These are phyloP conservation scores for Drosophila mojavensis DNA, from an alignment of 1,140 invertebrate genomes.

Conservation along the genomic window DNA sequence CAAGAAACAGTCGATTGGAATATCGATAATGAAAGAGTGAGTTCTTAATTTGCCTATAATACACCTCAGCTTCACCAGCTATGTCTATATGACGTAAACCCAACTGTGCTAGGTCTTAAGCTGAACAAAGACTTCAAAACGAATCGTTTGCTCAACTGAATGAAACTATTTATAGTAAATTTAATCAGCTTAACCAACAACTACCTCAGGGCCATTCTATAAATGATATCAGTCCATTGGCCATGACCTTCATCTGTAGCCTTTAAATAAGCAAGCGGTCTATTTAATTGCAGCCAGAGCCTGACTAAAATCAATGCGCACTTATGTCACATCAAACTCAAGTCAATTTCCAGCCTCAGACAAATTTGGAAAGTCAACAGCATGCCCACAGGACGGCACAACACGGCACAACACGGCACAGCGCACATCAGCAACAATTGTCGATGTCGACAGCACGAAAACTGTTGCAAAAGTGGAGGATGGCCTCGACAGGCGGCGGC, in stretches of 20 bases:
- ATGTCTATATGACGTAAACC: too few relatives aligned
- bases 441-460: constrained; percentile 21
- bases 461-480: constrained; percentile 1
- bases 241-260: too few relatives aligned
- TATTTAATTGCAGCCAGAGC: background rate
- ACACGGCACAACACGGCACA: background rate
- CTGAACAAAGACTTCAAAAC: too few relatives aligned
- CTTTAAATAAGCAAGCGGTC: too few relatives aligned
- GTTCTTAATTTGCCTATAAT: too few relatives aligned
- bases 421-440: constrained; percentile 7
- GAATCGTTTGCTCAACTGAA: too few relatives aligned
- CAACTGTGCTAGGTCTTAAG: too few relatives aligned
- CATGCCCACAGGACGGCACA: background rate
- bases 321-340: background rate
- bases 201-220: background rate
- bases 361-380: constrained; percentile 18
- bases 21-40: too few relatives aligned
- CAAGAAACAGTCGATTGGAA: too few relatives aligned
- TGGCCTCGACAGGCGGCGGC: constrained; percentile 7
- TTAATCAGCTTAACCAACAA: too few relatives aligned
- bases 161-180: too few relatives aligned
- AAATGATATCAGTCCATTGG: background rate
- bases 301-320: background rate
- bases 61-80: too few relatives aligned
- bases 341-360: background rate